Evolutionary conservation across 2,888 invertebrate species (phyloP).

Genomic region (Artemia sp.): DNA sequence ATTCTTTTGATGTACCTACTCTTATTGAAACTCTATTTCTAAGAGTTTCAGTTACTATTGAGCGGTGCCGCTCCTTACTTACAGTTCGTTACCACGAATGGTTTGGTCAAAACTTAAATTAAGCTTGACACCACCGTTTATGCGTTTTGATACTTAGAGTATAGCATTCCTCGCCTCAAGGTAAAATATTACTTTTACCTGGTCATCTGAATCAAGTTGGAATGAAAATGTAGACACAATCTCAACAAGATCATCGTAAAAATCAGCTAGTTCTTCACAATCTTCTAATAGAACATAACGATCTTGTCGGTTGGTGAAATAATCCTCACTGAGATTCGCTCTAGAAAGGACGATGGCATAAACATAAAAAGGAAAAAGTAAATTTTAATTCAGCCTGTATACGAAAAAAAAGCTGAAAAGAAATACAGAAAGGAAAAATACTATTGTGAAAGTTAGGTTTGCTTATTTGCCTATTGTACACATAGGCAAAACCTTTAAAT

Average conservation of each 20-base stretch:
- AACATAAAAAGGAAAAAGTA: slow-evolving; percentile 18
- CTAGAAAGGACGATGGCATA: slow-evolving; percentile 33
- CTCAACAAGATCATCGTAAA: slow-evolving; percentile 56
- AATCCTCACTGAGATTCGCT: slow-evolving; percentile 91
- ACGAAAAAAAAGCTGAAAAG: neutral
- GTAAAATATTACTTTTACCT: slow-evolving; percentile 21
- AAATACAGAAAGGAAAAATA: neutral
- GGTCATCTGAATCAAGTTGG: slow-evolving; percentile 37
- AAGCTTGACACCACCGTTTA: too few relatives aligned
- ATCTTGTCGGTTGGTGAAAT: slow-evolving; percentile 93
- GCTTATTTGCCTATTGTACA: neutral
- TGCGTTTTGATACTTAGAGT: too few relatives aligned
- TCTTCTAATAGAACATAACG: slow-evolving; percentile 78
- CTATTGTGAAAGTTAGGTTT: slow-evolving; percentile 16
- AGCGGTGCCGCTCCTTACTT: too few relatives aligned
- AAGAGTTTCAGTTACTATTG: too few relatives aligned
- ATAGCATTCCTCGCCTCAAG: too few relatives aligned
- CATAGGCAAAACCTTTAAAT: neutral
- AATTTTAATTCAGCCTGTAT: slow-evolving; percentile 12
- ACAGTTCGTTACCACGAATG: too few relatives aligned
- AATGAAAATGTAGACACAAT: slow-evolving; percentile 45
- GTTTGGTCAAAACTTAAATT: too few relatives aligned
- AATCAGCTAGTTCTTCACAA: slow-evolving; percentile 53
- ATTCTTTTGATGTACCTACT: too few relatives aligned
- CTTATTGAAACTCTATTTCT: too few relatives aligned